Evolutionary conservation across 2,113 vertebrate genomes (phyloP), one percentile per base, ranked within the genome.

Genomic region (Triplophysa rosa): DNA sequence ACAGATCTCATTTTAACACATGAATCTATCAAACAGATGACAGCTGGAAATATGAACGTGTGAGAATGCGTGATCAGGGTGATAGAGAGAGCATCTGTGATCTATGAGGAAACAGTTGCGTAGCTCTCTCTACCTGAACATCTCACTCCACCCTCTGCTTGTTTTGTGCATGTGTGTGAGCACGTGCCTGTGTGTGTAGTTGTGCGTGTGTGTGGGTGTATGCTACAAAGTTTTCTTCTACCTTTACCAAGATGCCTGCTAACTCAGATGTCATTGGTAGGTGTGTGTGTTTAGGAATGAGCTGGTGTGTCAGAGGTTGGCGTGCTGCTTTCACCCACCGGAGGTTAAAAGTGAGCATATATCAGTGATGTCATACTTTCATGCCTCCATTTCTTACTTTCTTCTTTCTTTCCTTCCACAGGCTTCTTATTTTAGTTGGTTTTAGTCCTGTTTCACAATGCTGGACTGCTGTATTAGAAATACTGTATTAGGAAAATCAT

Each of bases 331-430:
- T 76, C 73, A 76, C 73, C 61, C 61, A 75, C 45, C 47, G 19
- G 42, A 70, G 58, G 56, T 79, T 47, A 79, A 63, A 42, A 21
- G 16, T 70, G 37, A 47, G 68, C 42, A 52, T 40, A 52, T 47
- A 68, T 23, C 10, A n/a, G 67, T 71, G 61, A 79, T 75, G 72
- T 75, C 72, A 75, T 64, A 49, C 11, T 63, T 37, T 12, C 77
- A 16, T 47, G 21, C 56, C 19, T 65, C 61, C 62, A 59, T 64
- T 62, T 64, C 10, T 14, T 49, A n/a, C 52, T 45, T 21, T 59
- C 21, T 74, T n/a, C 10, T 72, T 13, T 56, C 8, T 73, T 33
- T 54, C 24, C 56, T 71, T 71, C 29, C 13, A 26, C 26, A 54
- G 4, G 4, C 4, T 33, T 33, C 29, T 33, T 33, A 4, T 6